These are phyloP conservation scores for Hystrix brachyura DNA, from an alignment of 2,113 vertebrate genomes.

Conservation along the genomic window DNA sequence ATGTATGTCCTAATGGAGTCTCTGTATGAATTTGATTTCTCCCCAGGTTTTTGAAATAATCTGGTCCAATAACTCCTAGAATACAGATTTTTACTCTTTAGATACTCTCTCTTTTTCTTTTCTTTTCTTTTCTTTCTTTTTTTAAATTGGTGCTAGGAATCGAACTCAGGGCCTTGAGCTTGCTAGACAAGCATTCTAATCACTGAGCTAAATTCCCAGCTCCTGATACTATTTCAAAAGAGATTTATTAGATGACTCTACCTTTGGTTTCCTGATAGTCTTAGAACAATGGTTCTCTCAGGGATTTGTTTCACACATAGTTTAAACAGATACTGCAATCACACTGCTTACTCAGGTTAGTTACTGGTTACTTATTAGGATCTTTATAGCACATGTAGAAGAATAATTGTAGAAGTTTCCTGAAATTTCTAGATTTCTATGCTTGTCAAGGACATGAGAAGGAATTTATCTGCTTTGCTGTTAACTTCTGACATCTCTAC, in stretches of 20 bases:
- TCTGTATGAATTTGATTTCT: constrained; percentile 7
- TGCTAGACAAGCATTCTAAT: no score
- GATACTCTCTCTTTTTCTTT: neutral
- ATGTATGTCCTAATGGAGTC: neutral
- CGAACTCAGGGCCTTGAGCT: no score
- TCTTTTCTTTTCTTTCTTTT: no score
- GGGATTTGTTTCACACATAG: neutral
- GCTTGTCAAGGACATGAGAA: neutral
- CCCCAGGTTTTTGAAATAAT: constrained; percentile 5
- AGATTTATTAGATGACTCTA: neutral
- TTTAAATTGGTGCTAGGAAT: no score
- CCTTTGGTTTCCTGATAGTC: constrained; percentile 23
- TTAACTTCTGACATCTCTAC: neutral
- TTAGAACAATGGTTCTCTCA: neutral
- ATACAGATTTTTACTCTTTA: neutral
- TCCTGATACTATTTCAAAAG: neutral
- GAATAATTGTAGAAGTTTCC: neutral
- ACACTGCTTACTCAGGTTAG: neutral
- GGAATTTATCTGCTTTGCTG: neutral
- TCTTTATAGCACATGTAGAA: neutral
- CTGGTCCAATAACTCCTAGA: neutral
- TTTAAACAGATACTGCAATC: neutral
- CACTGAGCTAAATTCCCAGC: no score
- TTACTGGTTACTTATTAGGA: neutral
- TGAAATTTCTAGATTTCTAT: neutral